Base-by-base conservation (phyloP, 2,797 vertebrate genomes). In the Ficedula albicollis region DNA sequence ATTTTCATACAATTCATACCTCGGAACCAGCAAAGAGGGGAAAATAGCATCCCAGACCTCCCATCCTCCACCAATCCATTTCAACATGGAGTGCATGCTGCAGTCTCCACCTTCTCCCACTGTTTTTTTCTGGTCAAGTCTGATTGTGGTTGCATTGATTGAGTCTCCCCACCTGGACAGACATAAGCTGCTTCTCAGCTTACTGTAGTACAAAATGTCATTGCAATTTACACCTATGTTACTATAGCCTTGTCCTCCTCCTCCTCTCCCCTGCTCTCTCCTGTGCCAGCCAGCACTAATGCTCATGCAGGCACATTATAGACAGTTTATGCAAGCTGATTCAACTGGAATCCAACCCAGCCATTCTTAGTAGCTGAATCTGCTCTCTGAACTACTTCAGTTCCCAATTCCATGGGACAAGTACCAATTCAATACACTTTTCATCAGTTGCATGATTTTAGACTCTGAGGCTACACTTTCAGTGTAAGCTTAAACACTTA, bases 71-170 rank as follows among this genome's bases (percentile, higher is more conserved):
- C 15, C 43, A 25, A n/a, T 30, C 36, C 19, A 36, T 51, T 80
- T 30, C 55, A 72, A 43, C 2, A 0, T 10, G 19, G 26, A 34
- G 29, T 9, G 12, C 23, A 49, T 0, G 0, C 22, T 41, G 22
- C 9, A 26, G 11, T 19, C 15, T 66, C 43, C 27, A 41, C 32
- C 23, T 75, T 25, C 38, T 90, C 41, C 41, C 41, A 10, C 20
- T 46, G 32, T 5, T 76, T 36, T 36, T 41, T 44, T 58, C 38
- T n/a, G 23, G 22, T 8, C 55, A 20, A 19, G 44, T 32, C 11
- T 56, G 60, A 55, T 3, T 6, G 3, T 11, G 51, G 48, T n/a
- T 66, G 27, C 36, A 55, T 15, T 52, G 44, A 39, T 59, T 27
- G 70, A 51, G 56, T n/a, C 21, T 70, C 41, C 39, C 13, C 17